These are phyloP conservation scores for Alsophila aescularia DNA, from an alignment of 2,888 invertebrate genomes.

Conservation along the genomic window DNA sequence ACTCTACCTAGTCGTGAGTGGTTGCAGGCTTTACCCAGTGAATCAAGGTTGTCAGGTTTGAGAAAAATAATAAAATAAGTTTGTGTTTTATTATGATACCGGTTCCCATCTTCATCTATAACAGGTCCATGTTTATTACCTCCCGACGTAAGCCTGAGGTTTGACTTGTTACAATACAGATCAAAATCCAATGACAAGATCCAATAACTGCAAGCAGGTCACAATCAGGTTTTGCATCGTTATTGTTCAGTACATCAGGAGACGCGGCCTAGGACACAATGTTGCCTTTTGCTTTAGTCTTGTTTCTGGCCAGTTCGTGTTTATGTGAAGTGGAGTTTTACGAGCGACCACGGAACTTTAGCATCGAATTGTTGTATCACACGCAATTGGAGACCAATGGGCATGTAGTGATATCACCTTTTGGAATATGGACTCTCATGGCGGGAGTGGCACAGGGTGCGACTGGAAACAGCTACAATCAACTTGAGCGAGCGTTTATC, in stretches of 20 bases:
- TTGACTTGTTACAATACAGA: constrained; percentile 27
- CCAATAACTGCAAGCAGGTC: constrained; percentile 40
- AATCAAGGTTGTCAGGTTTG: no score
- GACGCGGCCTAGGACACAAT: constrained; percentile 58
- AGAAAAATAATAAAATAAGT: no score
- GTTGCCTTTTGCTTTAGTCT: constrained; percentile 52
- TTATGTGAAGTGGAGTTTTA: constrained; percentile 66
- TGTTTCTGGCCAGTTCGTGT: constrained; percentile 57
- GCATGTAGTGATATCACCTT: constrained; percentile 77
- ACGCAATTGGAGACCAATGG: constrained; percentile 67
- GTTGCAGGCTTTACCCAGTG: no score
- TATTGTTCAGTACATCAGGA: constrained; percentile 59
- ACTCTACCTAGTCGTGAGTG: no score
- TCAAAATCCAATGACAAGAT: constrained; percentile 19
- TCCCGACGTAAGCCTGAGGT: constrained; percentile 15
- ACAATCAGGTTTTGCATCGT: constrained; percentile 58
- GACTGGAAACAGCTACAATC: constrained; percentile 61
- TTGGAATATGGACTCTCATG: constrained; percentile 80
- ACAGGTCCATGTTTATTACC: no score
- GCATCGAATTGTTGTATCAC: constrained; percentile 70
- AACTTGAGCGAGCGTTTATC: constrained; percentile 65
- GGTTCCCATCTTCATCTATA: constrained; percentile 23
- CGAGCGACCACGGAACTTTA: constrained; percentile 72
- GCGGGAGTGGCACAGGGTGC: constrained; percentile 74
- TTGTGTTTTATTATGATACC: constrained; percentile 23